These are phyloP conservation scores for Periophthalmodon schlosseri DNA, from an alignment of 2,113 vertebrate species.

Conservation along the genomic window DNA sequence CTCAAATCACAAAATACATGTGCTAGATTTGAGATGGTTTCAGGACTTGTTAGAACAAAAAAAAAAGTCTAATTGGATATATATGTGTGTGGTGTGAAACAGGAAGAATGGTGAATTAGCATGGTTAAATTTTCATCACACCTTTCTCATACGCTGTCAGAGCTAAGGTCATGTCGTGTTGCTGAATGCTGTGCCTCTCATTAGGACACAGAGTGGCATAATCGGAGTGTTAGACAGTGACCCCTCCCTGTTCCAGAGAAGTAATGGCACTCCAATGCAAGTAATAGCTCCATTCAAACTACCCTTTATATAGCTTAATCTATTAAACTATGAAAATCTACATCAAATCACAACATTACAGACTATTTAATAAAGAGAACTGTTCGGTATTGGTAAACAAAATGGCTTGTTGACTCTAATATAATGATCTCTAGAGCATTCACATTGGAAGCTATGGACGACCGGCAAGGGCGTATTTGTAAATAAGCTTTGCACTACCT, in stretches of 20 bases:
- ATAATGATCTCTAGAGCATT: not conserved
- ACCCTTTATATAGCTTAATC: not conserved
- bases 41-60: constrained; percentile 13
- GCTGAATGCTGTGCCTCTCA: constrained; percentile 63
- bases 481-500: constrained; percentile 14
- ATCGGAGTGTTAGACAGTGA: constrained; percentile 30
- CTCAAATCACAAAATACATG: constrained; percentile 12
- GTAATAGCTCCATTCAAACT: not conserved
- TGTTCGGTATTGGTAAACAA: not conserved
- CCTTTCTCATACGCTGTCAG: constrained; percentile 37
- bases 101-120: constrained; percentile 51
- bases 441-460: not conserved
- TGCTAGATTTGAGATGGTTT: constrained; percentile 6
- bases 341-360: not conserved
- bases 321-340: not conserved
- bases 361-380: not conserved
- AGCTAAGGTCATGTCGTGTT: constrained; percentile 62
- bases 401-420: not conserved
- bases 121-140: constrained; percentile 62
- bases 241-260: constrained; percentile 27
- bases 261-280: constrained; percentile 32
- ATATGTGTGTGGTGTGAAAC: constrained; percentile 4
- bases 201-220: constrained; percentile 56
- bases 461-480: not conserved
- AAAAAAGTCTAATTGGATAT: not conserved